Percentiles rank a stretch among this genome's conserved stretches.
phyloP scores from a whole-genome alignment of 2,113 vertebrate species.

The Xenopus laevis region DNA sequence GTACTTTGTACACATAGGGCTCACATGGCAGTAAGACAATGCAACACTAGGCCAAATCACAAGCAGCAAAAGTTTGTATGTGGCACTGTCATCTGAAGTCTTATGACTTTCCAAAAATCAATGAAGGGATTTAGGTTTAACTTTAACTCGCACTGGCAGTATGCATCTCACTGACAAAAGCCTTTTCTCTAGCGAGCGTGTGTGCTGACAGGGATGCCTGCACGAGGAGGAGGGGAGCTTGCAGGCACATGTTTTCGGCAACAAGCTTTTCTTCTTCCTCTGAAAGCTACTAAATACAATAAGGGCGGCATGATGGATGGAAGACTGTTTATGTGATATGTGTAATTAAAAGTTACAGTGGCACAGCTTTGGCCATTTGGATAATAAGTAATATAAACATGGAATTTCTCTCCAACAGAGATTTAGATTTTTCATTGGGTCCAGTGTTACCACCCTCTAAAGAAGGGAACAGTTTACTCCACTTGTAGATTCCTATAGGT shows the following conservation, averaged over 20 bases:
- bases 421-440: no score
- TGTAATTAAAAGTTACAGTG: no score
- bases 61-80: slow-evolving; percentile 60
- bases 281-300: slow-evolving; percentile 47
- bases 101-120: slow-evolving; percentile 66
- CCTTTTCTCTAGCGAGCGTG: slow-evolving; percentile 40
- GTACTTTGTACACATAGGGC: slow-evolving; percentile 69
- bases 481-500: neutral
- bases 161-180: slow-evolving; percentile 63
- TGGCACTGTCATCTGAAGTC: slow-evolving; percentile 66
- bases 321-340: neutral
- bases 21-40: slow-evolving; percentile 56
- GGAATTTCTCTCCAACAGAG: no score
- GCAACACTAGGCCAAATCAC: slow-evolving; percentile 62
- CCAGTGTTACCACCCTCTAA: no score
- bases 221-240: slow-evolving; percentile 57
- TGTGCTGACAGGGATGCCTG: slow-evolving; percentile 43
- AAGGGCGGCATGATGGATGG: neutral
- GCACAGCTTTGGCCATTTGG: no score
- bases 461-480: no score
- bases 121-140: slow-evolving; percentile 69
- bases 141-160: slow-evolving; percentile 53
- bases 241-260: slow-evolving; percentile 50
- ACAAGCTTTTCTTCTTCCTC: slow-evolving; percentile 51
- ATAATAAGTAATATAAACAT: no score